These are phyloP conservation scores for Chrysomallon squamiferum DNA, from an alignment of 1,140 invertebrate genomes.

Conservation along the genomic window DNA sequence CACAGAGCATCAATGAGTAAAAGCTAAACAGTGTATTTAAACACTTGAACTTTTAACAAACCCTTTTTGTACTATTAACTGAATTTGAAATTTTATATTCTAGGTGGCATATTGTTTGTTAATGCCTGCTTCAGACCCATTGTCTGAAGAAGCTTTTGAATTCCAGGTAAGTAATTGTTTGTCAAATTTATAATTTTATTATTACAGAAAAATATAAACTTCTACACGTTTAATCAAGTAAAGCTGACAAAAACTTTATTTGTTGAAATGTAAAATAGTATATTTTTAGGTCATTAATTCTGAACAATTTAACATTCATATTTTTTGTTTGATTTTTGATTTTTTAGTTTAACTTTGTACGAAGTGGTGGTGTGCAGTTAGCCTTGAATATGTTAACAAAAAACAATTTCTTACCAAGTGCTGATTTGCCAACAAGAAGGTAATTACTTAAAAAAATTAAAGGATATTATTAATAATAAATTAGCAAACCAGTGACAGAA, in stretches of 20 bases:
- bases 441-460: too few species aligned
- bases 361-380: slow-evolving; percentile 80
- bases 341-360: slow-evolving; percentile 78
- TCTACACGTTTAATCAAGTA: too few species aligned
- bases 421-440: slow-evolving; percentile 82
- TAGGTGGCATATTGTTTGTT: slow-evolving; percentile 89
- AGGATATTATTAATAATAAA: too few species aligned
- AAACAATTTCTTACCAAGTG: slow-evolving; percentile 84
- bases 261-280: not conserved
- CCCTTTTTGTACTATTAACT: too few species aligned
- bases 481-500: too few species aligned
- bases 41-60: too few species aligned
- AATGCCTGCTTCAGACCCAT: slow-evolving; percentile 87
- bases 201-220: too few species aligned
- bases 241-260: not conserved
- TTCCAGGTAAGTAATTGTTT: slow-evolving; percentile 71
- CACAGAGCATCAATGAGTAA: too few species aligned
- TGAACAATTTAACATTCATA: not conserved
- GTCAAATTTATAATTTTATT: not conserved
- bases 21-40: too few species aligned
- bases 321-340: not conserved
- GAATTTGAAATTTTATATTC: slow-evolving; percentile 21
- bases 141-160: slow-evolving; percentile 81
- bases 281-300: not conserved
- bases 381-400: slow-evolving; percentile 86